Percentiles rank a stretch among this genome's conserved stretches.
These are phyloP conservation scores for Lacanobia oleracea DNA, from an alignment of 2,888 invertebrate species.

Conservation along the genomic window DNA sequence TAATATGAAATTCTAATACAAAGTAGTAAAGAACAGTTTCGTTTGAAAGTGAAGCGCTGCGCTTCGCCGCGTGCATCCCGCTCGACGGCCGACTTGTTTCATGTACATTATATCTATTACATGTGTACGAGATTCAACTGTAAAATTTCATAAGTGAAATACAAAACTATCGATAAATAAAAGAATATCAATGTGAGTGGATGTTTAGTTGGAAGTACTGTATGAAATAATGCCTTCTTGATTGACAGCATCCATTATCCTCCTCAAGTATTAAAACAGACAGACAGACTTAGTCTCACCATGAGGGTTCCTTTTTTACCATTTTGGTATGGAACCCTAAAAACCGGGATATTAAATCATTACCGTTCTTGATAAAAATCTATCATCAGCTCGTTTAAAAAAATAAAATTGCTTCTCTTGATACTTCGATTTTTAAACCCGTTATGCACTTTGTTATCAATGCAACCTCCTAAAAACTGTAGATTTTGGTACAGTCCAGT, in stretches of 20 bases:
- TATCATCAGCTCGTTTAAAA: too few species aligned
- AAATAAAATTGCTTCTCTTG: too few species aligned
- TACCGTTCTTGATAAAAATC: too few species aligned
- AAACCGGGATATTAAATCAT: background rate
- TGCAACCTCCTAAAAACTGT: too few species aligned
- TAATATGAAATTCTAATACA: slow-evolving; percentile 58
- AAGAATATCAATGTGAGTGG: background rate
- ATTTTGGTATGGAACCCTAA: too few species aligned
- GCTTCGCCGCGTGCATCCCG: slow-evolving; percentile 45
- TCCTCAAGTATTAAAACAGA: background rate
- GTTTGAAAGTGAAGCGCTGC: slow-evolving; percentile 56
- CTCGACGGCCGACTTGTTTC: slow-evolving; percentile 9
- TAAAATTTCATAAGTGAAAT: background rate
- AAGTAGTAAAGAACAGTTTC: slow-evolving; percentile 53
- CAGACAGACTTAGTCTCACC: too few species aligned
- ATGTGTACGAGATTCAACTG: slow-evolving; percentile 19
- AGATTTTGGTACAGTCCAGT: too few species aligned
- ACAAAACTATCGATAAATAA: background rate
- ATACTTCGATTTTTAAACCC: too few species aligned
- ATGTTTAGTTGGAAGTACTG: background rate
- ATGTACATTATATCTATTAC: slow-evolving; percentile 19
- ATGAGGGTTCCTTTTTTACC: too few species aligned
- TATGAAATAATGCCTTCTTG: background rate
- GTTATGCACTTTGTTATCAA: too few species aligned
- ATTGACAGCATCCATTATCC: background rate